Percentiles rank a stretch among this genome's conserved stretches.
These are phyloP conservation scores for Bucco capensis DNA, from an alignment of 2,113 vertebrate genomes.

Conservation along the genomic window DNA sequence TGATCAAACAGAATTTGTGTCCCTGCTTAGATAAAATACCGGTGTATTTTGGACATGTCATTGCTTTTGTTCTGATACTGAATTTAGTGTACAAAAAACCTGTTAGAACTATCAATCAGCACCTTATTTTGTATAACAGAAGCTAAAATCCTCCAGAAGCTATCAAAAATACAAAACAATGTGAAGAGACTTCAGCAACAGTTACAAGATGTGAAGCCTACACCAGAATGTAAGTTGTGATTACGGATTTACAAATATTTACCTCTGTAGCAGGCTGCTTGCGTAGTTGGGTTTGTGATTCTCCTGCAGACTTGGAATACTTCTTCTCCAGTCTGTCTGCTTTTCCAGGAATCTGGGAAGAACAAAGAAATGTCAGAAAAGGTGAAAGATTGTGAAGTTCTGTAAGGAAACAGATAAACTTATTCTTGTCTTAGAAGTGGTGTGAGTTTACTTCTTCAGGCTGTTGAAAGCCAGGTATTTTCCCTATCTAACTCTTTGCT, in stretches of 20 bases:
- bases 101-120: background rate
- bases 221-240: constrained; percentile 79
- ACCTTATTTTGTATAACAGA: constrained; percentile 68
- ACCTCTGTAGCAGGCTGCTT: background rate
- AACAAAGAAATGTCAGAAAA: background rate
- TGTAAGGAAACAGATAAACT: background rate
- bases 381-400: background rate
- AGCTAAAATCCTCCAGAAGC: constrained; percentile 78
- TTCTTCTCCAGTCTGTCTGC: background rate
- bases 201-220: constrained; percentile 82
- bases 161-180: constrained; percentile 80
- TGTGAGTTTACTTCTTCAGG: background rate
- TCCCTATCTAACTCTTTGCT: background rate
- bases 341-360: background rate
- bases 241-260: background rate
- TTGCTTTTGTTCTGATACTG: background rate
- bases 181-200: constrained; percentile 84
- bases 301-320: background rate
- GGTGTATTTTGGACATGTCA: background rate
- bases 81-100: background rate
- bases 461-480: background rate
- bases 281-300: background rate
- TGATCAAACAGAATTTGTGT: background rate
- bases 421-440: background rate
- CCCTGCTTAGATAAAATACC: background rate